These are phyloP conservation scores for Disparrhopalites patrizii DNA, from an alignment of 2,888 invertebrate species.

Conservation along the genomic window DNA sequence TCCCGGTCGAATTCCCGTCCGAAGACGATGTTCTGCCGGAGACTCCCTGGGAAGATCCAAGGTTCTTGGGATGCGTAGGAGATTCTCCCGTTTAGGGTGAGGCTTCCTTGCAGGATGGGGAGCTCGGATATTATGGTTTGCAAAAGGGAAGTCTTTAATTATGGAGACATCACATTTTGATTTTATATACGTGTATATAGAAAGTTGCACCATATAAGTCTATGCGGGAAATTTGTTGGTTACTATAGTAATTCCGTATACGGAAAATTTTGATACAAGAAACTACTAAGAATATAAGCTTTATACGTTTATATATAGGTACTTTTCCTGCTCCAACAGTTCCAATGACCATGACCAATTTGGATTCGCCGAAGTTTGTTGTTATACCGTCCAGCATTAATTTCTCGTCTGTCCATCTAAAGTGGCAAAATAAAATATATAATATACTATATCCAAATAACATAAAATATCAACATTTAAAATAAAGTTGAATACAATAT, in stretches of 20 bases:
- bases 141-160: slow-evolving; percentile 39
- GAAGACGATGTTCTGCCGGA: slow-evolving; percentile 43
- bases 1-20: slow-evolving; percentile 30
- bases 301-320: no score
- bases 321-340: slow-evolving; percentile 39
- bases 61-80: slow-evolving; percentile 43
- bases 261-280: no score
- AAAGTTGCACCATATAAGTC: no score
- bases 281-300: no score
- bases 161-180: no score
- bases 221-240: no score
- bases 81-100: slow-evolving; percentile 33
- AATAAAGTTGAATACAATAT: no score
- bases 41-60: slow-evolving; percentile 40
- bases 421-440: neutral
- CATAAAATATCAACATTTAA: no score
- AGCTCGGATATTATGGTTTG: slow-evolving; percentile 40
- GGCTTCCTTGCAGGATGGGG: slow-evolving; percentile 32
- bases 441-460: neutral
- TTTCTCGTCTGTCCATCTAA: slow-evolving; percentile 31
- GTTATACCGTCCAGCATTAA: slow-evolving; percentile 19
- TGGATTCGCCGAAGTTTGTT: slow-evolving; percentile 26
- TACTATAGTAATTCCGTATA: no score
- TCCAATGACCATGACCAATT: slow-evolving; percentile 40
- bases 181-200: no score